Conservation (phyloP, 2,888 invertebrate species). For the Erebia palarica region DNA sequence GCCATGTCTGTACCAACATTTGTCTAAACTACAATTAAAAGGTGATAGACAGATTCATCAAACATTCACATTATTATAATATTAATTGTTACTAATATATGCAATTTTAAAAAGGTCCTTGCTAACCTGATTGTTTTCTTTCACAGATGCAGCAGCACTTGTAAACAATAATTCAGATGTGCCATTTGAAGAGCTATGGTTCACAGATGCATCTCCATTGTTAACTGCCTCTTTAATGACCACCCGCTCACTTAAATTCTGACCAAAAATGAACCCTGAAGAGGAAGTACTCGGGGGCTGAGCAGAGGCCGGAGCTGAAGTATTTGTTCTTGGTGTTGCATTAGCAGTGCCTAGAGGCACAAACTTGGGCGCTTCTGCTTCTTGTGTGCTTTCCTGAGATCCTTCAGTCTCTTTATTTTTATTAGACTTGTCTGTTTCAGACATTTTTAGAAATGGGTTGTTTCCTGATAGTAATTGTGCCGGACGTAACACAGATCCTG, state of each 20-base stretch:
- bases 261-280: slow-evolving; percentile 93
- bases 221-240: slow-evolving; percentile 83
- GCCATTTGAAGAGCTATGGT: slow-evolving; percentile 80
- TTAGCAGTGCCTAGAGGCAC: slow-evolving; percentile 71
- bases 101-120: too few relatives aligned
- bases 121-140: slow-evolving; percentile 67
- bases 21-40: too few relatives aligned
- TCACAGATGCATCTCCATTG: slow-evolving; percentile 69
- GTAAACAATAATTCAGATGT: slow-evolving; percentile 88
- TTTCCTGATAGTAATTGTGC: slow-evolving; percentile 67
- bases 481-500: slow-evolving; percentile 73
- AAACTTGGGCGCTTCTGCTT: slow-evolving; percentile 71
- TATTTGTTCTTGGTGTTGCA: slow-evolving; percentile 62
- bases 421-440: slow-evolving; percentile 44
- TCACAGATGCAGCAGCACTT: slow-evolving; percentile 84
- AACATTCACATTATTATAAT: too few relatives aligned
- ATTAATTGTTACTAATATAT: too few relatives aligned
- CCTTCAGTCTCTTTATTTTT: slow-evolving; percentile 48
- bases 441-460: slow-evolving; percentile 69
- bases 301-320: slow-evolving; percentile 76
- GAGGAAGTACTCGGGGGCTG: slow-evolving; percentile 72
- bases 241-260: slow-evolving; percentile 94
- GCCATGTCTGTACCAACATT: too few relatives aligned
- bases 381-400: slow-evolving; percentile 52
- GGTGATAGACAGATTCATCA: too few relatives aligned